Evolutionary conservation across 1,140 invertebrate genomes (phyloP), one percentile per base, ranked within the genome.

Genomic region (Calephelis virginiensis): DNA sequence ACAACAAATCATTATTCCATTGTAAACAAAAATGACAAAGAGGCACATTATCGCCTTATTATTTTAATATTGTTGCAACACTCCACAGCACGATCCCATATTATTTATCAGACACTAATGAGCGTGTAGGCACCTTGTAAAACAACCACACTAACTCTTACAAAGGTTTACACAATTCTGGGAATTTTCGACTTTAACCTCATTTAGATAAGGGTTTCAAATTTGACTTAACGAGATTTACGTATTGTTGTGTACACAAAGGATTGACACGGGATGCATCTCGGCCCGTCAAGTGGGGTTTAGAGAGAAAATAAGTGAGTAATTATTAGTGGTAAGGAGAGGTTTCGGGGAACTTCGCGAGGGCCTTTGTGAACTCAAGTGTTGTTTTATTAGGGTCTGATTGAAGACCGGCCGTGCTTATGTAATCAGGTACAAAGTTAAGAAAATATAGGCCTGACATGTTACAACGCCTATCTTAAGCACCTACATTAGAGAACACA

Each of bases 11-110:
- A 64, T 69, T 69, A 68, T 64, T 67, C 66, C 62, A 64, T 69
- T 64, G 64, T 66, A 71, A 76, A 69, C 69, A 68, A 40, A 47
- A 46, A 56, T 67, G 67, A 78, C 73, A 81, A 77, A 81, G 77
- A 77, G 70, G 70, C 77, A 78, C 81, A 82, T 84, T 82, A 84
- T 77, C 76, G 70, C 66, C 74, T 78, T 82, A 84, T 84, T 84
- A 84, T 84, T 84, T 82, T 81, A 84, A 84, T 82, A 84, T 84
- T 81, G 80, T 82, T 81, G 77, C 78, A 77, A 80, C 73, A 80
- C 70, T 72, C 70, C 75, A 77, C 75, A 76, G 74, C 73, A 69
- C 73, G 75, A 69, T 73, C 68, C 70, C 73, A 69, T 70, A 75
- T 76, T 80, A 77, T 81, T 80, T 76, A 76, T 76, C 74, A 79